Evolutionary conservation across 37 sponge, comb jelly and placozoan genomes (phyloP).

Genomic region (Dysidea cf. avara): DNA sequence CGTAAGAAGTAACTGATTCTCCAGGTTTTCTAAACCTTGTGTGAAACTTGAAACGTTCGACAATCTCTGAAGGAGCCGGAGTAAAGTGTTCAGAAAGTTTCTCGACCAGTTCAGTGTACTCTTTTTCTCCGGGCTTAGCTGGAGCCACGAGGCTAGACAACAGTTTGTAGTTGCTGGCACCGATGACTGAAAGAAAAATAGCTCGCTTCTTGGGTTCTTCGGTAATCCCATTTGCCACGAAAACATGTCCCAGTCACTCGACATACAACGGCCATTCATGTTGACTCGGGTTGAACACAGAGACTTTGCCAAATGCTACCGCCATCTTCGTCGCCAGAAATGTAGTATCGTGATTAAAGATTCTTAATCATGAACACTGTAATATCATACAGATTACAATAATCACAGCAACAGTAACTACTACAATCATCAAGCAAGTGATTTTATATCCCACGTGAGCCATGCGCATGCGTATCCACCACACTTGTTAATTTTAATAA

Average conservation of each 20-base stretch:
- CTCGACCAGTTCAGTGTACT: not conserved
- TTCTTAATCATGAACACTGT: no score
- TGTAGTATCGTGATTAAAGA: no score
- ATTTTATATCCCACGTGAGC: no score
- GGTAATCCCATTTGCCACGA: not conserved
- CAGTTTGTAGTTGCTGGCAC: slow-evolving; percentile 1
- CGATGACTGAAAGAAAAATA: not conserved
- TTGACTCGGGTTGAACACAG: not conserved
- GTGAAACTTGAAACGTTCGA: slow-evolving; percentile 2
- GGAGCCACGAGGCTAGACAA: slow-evolving; percentile 2
- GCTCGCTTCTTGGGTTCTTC: not conserved
- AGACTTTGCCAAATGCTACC: not conserved
- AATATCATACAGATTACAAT: no score
- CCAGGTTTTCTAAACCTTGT: not conserved
- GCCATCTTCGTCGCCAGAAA: no score
- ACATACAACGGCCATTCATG: not conserved
- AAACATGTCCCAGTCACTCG: not conserved
- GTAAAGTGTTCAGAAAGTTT: not conserved
- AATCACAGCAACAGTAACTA: no score
- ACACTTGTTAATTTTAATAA: no score
- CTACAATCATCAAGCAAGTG: no score
- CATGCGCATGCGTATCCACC: no score
- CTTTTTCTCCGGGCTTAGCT: slow-evolving; percentile 1
- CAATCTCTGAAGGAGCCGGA: slow-evolving; percentile 12
- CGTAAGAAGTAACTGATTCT: not conserved